Percentiles rank a stretch among this genome's conserved stretches.
These are phyloP conservation scores for Cygnus buccinator DNA, from an alignment of 2,113 vertebrate species.

Conservation along the genomic window DNA sequence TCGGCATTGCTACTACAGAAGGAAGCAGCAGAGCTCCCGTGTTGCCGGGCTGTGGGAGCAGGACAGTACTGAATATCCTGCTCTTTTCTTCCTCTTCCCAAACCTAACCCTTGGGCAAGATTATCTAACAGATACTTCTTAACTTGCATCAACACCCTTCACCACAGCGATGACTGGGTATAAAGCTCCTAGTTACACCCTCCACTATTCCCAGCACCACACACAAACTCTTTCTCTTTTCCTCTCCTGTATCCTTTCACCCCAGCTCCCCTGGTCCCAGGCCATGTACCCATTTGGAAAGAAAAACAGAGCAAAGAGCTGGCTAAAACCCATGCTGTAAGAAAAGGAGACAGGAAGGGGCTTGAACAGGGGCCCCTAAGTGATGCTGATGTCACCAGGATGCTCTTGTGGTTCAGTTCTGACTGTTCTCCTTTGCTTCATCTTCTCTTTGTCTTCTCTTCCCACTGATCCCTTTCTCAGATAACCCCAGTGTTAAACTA, in stretches of 20 bases:
- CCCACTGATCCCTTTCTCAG: not conserved
- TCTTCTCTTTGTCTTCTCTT: not conserved
- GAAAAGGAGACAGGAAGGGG: not conserved
- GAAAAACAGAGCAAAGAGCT: not conserved
- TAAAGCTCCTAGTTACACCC: not conserved
- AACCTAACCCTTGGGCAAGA: not conserved
- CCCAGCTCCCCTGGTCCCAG: not conserved
- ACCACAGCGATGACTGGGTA: not conserved
- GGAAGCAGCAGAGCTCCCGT: fast-evolving
- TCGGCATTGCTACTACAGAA: not conserved
- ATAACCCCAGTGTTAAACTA: not conserved
- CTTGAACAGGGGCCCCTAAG: not conserved
- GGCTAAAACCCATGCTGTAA: not conserved
- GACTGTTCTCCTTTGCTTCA: not conserved
- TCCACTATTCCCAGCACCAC: not conserved
- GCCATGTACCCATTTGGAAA: not conserved
- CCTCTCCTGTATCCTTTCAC: not conserved
- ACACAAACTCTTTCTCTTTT: not conserved
- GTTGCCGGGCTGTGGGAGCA: not conserved
- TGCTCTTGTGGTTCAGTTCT: not conserved
- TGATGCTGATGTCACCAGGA: not conserved
- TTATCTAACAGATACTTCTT: not conserved
- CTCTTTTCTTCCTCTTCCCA: not conserved
- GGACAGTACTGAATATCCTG: not conserved
- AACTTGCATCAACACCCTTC: not conserved